phyloP scores from a whole-genome alignment of 2,888 invertebrate genomes.

The Acanthosepion esculentum region DNA sequence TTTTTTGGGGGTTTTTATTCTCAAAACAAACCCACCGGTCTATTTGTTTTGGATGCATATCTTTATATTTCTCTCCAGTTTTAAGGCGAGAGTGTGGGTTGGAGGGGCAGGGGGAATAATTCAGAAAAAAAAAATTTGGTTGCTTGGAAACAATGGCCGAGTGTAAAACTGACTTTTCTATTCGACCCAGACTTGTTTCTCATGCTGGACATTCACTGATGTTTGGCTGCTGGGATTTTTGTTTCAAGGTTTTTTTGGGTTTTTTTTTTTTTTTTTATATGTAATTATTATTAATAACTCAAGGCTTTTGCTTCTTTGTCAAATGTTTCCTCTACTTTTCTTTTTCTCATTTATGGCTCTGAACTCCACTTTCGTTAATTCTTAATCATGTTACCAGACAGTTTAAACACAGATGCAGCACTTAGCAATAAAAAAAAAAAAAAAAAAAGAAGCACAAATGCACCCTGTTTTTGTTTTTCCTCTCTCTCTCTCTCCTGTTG shows the following conservation, averaged over 20 bases:
- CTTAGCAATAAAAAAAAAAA: not conserved
- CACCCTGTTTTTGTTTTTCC: not conserved
- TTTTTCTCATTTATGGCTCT: not conserved
- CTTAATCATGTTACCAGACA: too few relatives aligned
- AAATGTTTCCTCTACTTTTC: not conserved
- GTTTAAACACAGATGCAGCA: not conserved
- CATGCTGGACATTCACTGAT: too few relatives aligned
- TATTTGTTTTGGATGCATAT: not conserved
- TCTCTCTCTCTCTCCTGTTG: too few relatives aligned
- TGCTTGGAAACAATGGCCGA: too few relatives aligned
- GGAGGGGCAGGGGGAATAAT: too few relatives aligned
- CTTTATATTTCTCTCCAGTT: not conserved
- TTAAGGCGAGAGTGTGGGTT: not conserved
- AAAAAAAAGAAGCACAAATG: not conserved
- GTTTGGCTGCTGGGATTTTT: not conserved
- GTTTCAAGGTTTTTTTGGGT: not conserved
- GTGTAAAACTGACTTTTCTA: too few relatives aligned
- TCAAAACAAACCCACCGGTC: not conserved
- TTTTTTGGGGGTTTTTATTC: not conserved
- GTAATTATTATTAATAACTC: not conserved
- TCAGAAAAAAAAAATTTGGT: too few relatives aligned
- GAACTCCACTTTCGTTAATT: too few relatives aligned
- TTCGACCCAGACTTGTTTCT: too few relatives aligned
- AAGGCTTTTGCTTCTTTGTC: constrained; percentile 21
- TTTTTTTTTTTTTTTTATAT: too few relatives aligned